Conservation (phyloP, 2,113 vertebrate species). For the Nothocercus julius region DNA sequence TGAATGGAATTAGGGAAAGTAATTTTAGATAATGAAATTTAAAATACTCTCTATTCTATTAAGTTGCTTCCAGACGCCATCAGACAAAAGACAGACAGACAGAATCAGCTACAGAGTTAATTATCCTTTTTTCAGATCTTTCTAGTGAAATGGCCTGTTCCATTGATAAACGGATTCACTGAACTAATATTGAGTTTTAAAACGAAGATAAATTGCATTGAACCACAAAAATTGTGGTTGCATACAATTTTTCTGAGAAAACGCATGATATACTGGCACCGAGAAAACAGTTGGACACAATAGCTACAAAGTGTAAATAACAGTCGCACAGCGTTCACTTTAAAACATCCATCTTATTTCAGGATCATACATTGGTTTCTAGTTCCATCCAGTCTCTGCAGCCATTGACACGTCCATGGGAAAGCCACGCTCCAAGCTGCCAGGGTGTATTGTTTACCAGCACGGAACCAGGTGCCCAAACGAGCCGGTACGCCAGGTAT, state of each 20-base stretch:
- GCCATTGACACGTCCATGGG: constrained; percentile 4
- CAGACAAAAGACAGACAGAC: constrained; percentile 62
- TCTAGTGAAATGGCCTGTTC: constrained; percentile 33
- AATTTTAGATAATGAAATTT: constrained; percentile 67
- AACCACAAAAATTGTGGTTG: neutral
- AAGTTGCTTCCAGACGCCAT: constrained; percentile 56
- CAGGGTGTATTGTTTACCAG: constrained; percentile 66
- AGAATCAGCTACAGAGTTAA: constrained; percentile 58
- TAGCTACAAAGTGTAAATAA: neutral
- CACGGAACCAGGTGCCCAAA: constrained; percentile 21
- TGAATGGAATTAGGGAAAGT: constrained; percentile 61
- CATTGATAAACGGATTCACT: constrained; percentile 38
- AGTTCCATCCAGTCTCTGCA: neutral
- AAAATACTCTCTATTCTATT: constrained; percentile 61
- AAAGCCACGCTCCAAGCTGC: constrained; percentile 43
- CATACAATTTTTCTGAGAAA: neutral
- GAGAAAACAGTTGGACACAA: neutral
- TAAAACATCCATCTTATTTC: neutral
- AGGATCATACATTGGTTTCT: neutral
- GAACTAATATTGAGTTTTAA: constrained; percentile 32
- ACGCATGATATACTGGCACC: neutral
- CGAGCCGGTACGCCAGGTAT: constrained; percentile 56
- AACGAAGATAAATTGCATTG: neutral
- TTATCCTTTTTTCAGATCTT: constrained; percentile 65
- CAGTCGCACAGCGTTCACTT: too few species aligned